A percentile compares a stretch with the other conserved stretches of the same genome.
Conservation (phyloP, 2,113 vertebrate genomes). For the Coryphaenoides rupestris region DNA sequence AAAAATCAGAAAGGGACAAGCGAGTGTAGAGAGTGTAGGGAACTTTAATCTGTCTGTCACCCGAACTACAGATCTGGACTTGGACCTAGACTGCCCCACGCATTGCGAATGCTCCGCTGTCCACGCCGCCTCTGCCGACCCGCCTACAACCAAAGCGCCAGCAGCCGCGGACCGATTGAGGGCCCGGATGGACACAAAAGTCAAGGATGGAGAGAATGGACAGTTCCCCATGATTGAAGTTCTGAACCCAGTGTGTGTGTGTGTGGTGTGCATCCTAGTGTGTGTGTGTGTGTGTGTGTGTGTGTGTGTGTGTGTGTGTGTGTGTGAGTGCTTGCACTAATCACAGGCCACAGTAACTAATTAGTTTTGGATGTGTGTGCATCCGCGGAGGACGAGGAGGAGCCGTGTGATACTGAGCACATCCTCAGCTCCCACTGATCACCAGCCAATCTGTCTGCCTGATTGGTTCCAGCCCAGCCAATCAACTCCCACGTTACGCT, state of each 20-base stretch:
- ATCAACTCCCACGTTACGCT: neutral
- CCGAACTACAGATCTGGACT: too few species aligned
- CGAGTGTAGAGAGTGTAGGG: too few species aligned
- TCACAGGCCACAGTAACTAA: neutral
- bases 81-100: too few species aligned
- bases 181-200: too few species aligned
- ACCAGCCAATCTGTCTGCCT: neutral
- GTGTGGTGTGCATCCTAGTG: neutral
- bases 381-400: neutral
- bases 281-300: neutral
- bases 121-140: too few species aligned
- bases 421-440: neutral
- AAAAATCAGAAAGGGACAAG: too few species aligned
- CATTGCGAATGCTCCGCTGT: too few species aligned
- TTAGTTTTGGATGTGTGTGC: neutral
- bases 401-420: neutral
- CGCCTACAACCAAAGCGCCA: too few species aligned
- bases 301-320: neutral
- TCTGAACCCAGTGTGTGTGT: neutral
- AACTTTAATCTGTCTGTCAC: too few species aligned
- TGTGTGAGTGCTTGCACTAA: neutral
- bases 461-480: slow-evolving; percentile 5
- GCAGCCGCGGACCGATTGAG: too few species aligned
- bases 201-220: too few species aligned
- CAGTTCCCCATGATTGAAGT: too few species aligned